Evolutionary conservation across 2,888 invertebrate genomes (phyloP).

Genomic region (Nymphalis c-album): DNA sequence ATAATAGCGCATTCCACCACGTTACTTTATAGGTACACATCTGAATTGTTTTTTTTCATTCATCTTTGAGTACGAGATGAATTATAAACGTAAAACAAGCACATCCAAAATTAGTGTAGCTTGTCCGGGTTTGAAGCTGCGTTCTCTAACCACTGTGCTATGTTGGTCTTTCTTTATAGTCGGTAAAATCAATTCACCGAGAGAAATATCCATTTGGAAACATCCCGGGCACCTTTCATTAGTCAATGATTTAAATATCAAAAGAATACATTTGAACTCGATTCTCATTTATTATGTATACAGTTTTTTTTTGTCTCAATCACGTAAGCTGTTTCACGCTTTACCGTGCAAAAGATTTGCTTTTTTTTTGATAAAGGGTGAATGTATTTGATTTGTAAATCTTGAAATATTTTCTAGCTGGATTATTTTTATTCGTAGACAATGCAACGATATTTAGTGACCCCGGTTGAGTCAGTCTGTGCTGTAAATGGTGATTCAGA

Average conservation of each 20-base stretch:
- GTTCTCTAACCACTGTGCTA: neutral
- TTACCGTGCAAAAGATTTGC: slow-evolving; percentile 30
- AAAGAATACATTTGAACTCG: slow-evolving; percentile 65
- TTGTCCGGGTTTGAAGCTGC: no score
- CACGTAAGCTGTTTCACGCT: slow-evolving; percentile 34
- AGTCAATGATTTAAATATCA: slow-evolving; percentile 69
- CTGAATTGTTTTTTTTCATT: no score
- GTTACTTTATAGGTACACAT: no score
- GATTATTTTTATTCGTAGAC: no score
- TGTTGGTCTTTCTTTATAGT: neutral
- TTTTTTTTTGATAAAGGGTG: slow-evolving; percentile 21
- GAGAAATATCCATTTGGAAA: slow-evolving; percentile 26
- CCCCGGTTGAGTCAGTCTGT: no score
- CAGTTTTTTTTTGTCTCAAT: slow-evolving; percentile 43
- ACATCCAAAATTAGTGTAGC: no score
- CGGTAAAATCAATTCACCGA: slow-evolving; percentile 14
- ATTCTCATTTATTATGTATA: slow-evolving; percentile 52
- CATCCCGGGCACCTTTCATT: slow-evolving; percentile 62
- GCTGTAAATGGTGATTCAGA: no score
- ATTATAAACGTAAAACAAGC: no score
- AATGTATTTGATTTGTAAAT: slow-evolving; percentile 6
- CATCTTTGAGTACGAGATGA: no score
- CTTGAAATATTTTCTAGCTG: neutral
- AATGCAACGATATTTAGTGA: no score
- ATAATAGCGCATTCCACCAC: no score